phyloP scores from a whole-genome alignment of 2,113 vertebrate genomes.

The Dipodomys ordii region DNA sequence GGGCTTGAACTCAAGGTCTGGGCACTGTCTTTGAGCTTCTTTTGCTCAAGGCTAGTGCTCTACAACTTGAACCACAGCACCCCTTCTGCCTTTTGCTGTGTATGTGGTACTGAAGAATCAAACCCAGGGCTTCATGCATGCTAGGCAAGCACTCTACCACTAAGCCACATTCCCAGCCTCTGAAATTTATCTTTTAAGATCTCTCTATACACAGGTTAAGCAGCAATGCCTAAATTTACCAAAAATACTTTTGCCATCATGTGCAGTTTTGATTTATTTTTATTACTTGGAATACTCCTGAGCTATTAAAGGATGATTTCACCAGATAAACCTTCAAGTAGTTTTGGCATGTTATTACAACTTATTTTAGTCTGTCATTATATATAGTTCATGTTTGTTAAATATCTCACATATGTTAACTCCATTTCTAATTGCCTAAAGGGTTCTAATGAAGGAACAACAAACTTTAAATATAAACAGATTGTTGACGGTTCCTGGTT shows the following conservation, averaged over 20 bases:
- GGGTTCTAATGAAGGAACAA: constrained; percentile 55
- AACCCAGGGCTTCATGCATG: no score
- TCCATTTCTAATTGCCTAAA: constrained; percentile 63
- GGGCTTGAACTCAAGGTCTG: not conserved
- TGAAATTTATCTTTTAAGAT: not conserved
- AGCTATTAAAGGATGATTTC: constrained; percentile 30
- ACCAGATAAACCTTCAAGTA: constrained; percentile 49
- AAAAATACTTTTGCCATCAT: not conserved
- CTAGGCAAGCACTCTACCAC: no score
- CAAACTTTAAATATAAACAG: constrained; percentile 67
- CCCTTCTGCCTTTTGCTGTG: no score
- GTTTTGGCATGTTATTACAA: constrained; percentile 43
- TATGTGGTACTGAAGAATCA: no score
- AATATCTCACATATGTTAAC: constrained; percentile 69
- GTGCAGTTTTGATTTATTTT: constrained; percentile 37
- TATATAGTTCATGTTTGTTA: constrained; percentile 36
- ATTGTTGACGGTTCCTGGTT: constrained; percentile 53
- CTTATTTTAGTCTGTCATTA: constrained; percentile 58
- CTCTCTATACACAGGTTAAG: not conserved
- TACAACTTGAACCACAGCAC: no score
- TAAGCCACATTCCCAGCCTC: no score
- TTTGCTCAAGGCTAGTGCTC: no score
- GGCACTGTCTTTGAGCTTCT: no score
- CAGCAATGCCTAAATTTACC: not conserved
- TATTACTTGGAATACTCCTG: not conserved